Evolutionary conservation across 2,113 vertebrate genomes (phyloP).

Genomic region (Brevimyrus niger): DNA sequence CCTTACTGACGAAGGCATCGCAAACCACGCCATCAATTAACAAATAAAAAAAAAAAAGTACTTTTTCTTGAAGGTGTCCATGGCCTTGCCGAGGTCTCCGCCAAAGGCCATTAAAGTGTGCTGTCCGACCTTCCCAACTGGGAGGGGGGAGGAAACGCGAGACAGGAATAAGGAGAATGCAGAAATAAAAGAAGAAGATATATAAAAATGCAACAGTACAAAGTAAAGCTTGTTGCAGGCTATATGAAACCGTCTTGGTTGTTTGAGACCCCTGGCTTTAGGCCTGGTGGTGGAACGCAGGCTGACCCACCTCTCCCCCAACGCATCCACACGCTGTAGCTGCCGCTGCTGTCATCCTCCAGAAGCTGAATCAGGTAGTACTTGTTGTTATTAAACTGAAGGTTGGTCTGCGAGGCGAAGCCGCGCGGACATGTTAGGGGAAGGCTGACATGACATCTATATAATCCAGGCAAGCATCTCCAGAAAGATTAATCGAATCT

Average conservation of each 20-base stretch:
- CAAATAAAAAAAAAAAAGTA: constrained; percentile 37
- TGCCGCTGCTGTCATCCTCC: constrained; percentile 62
- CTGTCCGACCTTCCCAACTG: constrained; percentile 81
- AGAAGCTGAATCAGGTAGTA: constrained; percentile 84
- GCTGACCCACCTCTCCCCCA: constrained; percentile 73
- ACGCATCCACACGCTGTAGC: constrained; percentile 80
- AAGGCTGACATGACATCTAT: background rate
- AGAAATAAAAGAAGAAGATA: background rate
- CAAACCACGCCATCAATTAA: background rate
- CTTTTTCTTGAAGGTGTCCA: constrained; percentile 79
- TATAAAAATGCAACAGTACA: background rate
- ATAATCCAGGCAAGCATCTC: background rate
- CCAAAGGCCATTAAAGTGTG: constrained; percentile 62
- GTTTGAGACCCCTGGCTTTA: background rate
- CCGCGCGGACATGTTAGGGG: background rate
- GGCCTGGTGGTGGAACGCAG: background rate
- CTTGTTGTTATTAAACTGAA: constrained; percentile 89
- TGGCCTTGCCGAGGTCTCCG: constrained; percentile 69
- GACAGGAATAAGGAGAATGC: background rate
- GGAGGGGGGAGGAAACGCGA: constrained; percentile 19
- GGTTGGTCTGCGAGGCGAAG: constrained; percentile 65
- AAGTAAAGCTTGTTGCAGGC: too few relatives aligned
- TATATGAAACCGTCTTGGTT: background rate
- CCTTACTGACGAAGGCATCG: background rate
- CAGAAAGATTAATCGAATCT: background rate